Evolutionary conservation across 92 coral and sea anemone genomes (phyloP).

Genomic region (Palythoa caribaeorum): DNA sequence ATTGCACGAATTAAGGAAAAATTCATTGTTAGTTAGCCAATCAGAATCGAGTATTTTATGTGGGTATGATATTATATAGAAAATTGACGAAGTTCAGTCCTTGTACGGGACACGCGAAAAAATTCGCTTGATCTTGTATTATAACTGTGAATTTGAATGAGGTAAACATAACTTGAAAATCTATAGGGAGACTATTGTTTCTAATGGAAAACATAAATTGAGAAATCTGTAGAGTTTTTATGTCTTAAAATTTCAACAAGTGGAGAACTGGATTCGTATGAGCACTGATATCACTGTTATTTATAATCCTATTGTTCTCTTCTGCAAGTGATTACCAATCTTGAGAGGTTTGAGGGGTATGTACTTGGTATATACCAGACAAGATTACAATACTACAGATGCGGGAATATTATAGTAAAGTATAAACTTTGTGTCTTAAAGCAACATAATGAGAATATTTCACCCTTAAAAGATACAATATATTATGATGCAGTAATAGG

Average conservation of each 20-base stretch:
- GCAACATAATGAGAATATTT: too few relatives aligned
- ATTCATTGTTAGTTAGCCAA: too few relatives aligned
- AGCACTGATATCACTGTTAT: slow-evolving; percentile 15
- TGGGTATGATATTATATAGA: slow-evolving; percentile 27
- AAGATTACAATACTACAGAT: slow-evolving; percentile 23
- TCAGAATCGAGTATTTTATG: too few relatives aligned
- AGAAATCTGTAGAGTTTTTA: neutral
- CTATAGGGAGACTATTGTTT: neutral
- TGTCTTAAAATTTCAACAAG: slow-evolving; percentile 2
- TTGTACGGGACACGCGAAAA: neutral
- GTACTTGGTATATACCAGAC: slow-evolving; percentile 22
- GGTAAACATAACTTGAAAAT: neutral
- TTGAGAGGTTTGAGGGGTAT: slow-evolving; percentile 21
- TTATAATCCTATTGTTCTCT: neutral
- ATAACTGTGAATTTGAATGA: slow-evolving; percentile 4
- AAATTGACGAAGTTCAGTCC: slow-evolving; percentile 26
- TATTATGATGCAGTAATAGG: too few relatives aligned
- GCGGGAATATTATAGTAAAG: slow-evolving; percentile 23
- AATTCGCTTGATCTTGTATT: slow-evolving; percentile 8
- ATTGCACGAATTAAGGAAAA: too few relatives aligned
- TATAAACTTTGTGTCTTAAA: neutral
- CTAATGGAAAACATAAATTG: slow-evolving; percentile 2
- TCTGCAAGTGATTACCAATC: neutral
- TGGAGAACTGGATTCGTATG: slow-evolving; percentile 44
- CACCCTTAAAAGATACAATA: too few relatives aligned